Conservation (phyloP, 2,797 vertebrate species). For the Myioborus miniatus region DNA sequence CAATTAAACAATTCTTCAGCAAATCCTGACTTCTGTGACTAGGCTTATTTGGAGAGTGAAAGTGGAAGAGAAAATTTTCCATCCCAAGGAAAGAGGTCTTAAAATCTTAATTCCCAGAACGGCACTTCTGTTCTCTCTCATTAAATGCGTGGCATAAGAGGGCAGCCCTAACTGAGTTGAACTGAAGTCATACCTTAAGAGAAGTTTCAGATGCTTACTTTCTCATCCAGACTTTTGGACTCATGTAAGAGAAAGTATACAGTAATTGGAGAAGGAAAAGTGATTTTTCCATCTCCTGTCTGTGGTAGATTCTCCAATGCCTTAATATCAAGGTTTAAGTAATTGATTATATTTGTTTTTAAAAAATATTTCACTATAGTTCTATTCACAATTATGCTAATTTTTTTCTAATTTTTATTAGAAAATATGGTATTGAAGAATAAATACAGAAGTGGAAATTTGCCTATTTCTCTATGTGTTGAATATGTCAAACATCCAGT, state of each 20-base stretch:
- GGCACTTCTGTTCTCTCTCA: background rate
- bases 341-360: background rate
- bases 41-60: background rate
- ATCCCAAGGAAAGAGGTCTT: background rate
- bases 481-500: background rate
- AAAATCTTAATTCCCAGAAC: background rate
- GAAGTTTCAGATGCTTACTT: background rate
- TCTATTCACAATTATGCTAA: background rate
- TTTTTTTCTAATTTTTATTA: background rate
- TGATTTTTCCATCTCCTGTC: background rate
- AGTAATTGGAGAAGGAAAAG: background rate
- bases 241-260: background rate
- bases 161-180: background rate
- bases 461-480: background rate
- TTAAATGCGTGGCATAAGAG: background rate
- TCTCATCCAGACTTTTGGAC: background rate
- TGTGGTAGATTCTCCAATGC: background rate
- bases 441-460: background rate
- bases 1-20: background rate
- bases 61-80: background rate
- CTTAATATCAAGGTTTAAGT: background rate
- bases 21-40: background rate
- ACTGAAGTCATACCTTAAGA: background rate
- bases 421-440: background rate
- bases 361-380: background rate